Evolutionary conservation across 1,140 invertebrate species (phyloP).

Genomic region (Steinernema khuongi): DNA sequence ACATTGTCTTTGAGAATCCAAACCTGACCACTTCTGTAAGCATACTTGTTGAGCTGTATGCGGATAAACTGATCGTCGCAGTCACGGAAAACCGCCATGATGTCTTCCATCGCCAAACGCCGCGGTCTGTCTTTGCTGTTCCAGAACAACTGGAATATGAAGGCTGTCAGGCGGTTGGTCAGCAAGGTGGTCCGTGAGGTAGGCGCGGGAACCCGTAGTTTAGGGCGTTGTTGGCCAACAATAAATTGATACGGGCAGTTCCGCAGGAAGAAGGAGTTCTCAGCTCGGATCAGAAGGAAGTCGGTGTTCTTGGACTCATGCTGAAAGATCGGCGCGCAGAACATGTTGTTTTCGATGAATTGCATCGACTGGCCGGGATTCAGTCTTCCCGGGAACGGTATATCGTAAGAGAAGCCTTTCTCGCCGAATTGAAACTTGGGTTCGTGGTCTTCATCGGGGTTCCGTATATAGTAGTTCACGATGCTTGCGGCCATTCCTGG

Average conservation of each 20-base stretch:
- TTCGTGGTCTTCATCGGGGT: conserved; percentile 81
- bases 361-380: conserved; percentile 85
- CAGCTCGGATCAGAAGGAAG: conserved; percentile 86
- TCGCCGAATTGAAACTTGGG: conserved; percentile 85
- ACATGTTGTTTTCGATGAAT: conserved; percentile 95
- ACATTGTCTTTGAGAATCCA: conserved; percentile 55
- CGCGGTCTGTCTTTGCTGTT: conserved; percentile 81
- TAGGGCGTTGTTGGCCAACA: conserved; percentile 89
- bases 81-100: conserved; percentile 89
- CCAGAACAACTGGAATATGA: conserved; percentile 97
- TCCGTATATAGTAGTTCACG: conserved; percentile 92
- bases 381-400: conserved; percentile 88
- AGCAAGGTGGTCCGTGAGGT: conserved; percentile 98
- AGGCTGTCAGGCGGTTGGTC: conserved; percentile 93
- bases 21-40: conserved; percentile 70
- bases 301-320: conserved; percentile 77
- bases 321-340: conserved; percentile 85
- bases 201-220: conserved; percentile 95
- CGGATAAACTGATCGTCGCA: conserved; percentile 77
- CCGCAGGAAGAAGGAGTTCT: conserved; percentile 78
- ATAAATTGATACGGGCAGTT: conserved; percentile 82
- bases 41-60: conserved; percentile 91
- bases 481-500: conserved; percentile 97
- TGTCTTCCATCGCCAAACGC: conserved; percentile 97
- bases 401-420: conserved; percentile 88